Evolutionary conservation across 2,113 vertebrate genomes (phyloP), one percentile per base, ranked within the genome.

Genomic region (Thryonomys swinderianus): DNA sequence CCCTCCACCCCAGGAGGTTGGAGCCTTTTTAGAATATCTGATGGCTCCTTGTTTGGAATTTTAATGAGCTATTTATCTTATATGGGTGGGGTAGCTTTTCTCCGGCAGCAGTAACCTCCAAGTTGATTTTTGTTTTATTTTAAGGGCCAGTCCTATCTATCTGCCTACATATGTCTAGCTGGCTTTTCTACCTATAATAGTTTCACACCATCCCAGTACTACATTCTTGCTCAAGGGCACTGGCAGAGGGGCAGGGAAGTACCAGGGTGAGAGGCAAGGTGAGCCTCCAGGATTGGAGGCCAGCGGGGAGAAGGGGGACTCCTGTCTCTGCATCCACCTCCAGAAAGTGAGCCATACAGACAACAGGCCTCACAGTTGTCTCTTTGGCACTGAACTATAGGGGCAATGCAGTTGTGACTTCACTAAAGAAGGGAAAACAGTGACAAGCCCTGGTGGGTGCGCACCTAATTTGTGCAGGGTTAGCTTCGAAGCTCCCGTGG

Each of bases 331-430:
- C 55, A 21, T 13, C 55, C 5, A 64, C 5, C 53, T 48, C 71
- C 13, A 34, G 91, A 88, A 82, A n/a, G n/a, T n/a, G n/a, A n/a
- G n/a, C n/a, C n/a, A n/a, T 27, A 13, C 2, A 85, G 87, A 92
- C 66, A 57, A 23, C 25, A 87, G 89, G 37, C 53, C 51, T 95
- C 74, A 90, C 66, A 57, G 53, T 51, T 83, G 78, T 74, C 64
- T 62, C 85, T 85, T 69, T 64, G 42, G 51, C 78, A 82, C n/a
- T 94, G 93, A 92, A n/a, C n/a, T n/a, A n/a, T n/a, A n/a, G n/a
- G n/a, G n/a, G n/a, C n/a, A n/a, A n/a, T n/a, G n/a, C 87, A 94
- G 85, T 82, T 95, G 92, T 90, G 91, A 88, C 93, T 96, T 94
- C 81, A 94, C 40, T 90, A 91, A 96, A 92, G 84, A 93, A 93